Evolutionary conservation across 2,113 vertebrate species (phyloP).

Genomic region (Uropsilus gracilis): DNA sequence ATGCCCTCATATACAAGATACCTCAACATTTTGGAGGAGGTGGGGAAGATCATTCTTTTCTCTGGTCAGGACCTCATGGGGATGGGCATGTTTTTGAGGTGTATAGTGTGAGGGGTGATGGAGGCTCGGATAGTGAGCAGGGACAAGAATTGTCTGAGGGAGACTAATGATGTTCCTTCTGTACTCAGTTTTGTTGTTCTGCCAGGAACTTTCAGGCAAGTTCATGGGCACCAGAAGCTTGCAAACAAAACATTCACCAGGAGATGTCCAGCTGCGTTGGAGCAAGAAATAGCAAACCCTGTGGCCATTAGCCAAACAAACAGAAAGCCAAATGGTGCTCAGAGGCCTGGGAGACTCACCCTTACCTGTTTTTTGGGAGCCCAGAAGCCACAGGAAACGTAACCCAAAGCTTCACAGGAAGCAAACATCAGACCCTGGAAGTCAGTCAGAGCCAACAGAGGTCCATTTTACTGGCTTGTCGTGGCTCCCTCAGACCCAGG

Average conservation of each 20-base stretch:
- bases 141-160: background rate
- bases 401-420: background rate
- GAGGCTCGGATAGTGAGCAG: fast-evolving
- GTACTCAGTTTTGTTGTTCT: background rate
- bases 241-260: constrained; percentile 48
- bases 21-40: background rate
- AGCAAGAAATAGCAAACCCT: constrained; percentile 1
- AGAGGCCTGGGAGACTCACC: background rate
- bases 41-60: background rate
- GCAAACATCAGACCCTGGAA: background rate
- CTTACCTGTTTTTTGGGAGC: background rate
- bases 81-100: background rate
- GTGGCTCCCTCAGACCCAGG: constrained; percentile 20
- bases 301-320: background rate
- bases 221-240: constrained; percentile 45
- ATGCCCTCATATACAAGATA: background rate
- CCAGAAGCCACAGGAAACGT: background rate
- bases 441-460: background rate
- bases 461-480: background rate
- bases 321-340: constrained; percentile 40
- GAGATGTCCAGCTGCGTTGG: constrained; percentile 9
- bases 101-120: background rate
- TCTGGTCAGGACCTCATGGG: background rate
- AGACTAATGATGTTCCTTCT: background rate
- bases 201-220: constrained; percentile 45